Evolutionary conservation across 2,888 invertebrate species (phyloP), one percentile per base, ranked within the genome.

Genomic region (Ditylenchus weischeri): DNA sequence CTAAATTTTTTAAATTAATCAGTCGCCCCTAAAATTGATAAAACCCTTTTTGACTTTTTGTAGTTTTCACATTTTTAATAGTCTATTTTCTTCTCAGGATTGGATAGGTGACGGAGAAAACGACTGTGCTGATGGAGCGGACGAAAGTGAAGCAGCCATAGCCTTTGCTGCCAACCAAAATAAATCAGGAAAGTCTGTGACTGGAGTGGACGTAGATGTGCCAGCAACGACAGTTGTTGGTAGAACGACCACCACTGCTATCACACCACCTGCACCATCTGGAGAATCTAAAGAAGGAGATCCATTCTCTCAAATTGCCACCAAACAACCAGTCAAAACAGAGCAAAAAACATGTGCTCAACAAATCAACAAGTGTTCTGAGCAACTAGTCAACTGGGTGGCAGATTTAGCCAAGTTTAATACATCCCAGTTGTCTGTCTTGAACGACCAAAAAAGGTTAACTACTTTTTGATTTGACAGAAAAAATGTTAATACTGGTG

Each of bases 91-190:
- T 15, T 43, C 80, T 13, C 66, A 71, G 21, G 79, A 79, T 66
- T 81, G 80, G 80, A 74, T 76, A 19, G 78, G 77, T 36, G 81
- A 81, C 65, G 80, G 80, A 19, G 81, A 81, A 65, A 69, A 72
- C 29, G 81, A 81, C 65, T 81, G 81, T 64, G 78, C 77, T 57
- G 79, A 79, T 64, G 75, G 77, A 36, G 72, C 73, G 10, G 79
- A 75, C 54, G 75, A 66, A 60, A 59, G 57, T 43, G 61, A 61
- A 62, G 47, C n/a, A 62, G 23, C 43, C 48, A 48, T 29, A 48
- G 43, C 18, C 3, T 47, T 43, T 43, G 43, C 43, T 43, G 43
- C 43, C 43, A 43, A 43, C 43, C 43, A 43, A 43, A 43, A 10
- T 15, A 43, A 15, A 15, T 10, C 43, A 43, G 15, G 43, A 1